phyloP scores from a whole-genome alignment of 2,113 vertebrate species.

The Callaeas wilsoni region DNA sequence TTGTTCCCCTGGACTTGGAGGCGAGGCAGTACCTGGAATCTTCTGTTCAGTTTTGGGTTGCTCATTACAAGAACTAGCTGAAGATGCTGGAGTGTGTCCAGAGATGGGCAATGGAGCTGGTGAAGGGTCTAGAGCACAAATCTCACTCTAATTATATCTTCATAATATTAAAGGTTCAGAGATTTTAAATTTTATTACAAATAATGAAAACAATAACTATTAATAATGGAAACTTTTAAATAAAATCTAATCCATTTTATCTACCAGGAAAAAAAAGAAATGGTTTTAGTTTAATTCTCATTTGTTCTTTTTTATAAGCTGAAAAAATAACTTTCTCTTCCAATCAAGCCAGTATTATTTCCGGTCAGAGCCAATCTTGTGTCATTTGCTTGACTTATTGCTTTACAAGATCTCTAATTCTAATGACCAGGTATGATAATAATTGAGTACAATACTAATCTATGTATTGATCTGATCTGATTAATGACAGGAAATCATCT shows the following conservation, averaged over 20 bases:
- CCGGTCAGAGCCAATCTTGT: rapidly evolving
- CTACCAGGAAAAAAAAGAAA: background rate
- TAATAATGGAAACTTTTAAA: background rate
- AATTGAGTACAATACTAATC: background rate
- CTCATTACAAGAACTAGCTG: background rate
- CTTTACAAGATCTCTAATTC: background rate
- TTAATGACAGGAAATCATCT: background rate
- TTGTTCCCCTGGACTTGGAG: rapidly evolving
- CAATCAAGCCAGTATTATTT: background rate
- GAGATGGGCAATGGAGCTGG: background rate
- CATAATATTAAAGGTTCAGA: background rate
- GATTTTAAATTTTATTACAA: background rate
- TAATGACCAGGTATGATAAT: background rate
- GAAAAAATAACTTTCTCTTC: background rate
- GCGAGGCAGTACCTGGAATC: rapidly evolving
- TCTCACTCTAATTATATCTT: background rate
- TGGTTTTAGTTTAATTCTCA: background rate
- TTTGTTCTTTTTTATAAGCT: background rate
- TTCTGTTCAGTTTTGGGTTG: background rate
- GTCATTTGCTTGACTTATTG: background rate
- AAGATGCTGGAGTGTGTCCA: background rate
- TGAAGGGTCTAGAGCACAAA: background rate
- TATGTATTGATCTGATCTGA: background rate
- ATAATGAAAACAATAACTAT: background rate
- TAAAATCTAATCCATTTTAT: background rate